phyloP scores from a whole-genome alignment of 2,797 vertebrate genomes.

The Anomalospiza imberbis region DNA sequence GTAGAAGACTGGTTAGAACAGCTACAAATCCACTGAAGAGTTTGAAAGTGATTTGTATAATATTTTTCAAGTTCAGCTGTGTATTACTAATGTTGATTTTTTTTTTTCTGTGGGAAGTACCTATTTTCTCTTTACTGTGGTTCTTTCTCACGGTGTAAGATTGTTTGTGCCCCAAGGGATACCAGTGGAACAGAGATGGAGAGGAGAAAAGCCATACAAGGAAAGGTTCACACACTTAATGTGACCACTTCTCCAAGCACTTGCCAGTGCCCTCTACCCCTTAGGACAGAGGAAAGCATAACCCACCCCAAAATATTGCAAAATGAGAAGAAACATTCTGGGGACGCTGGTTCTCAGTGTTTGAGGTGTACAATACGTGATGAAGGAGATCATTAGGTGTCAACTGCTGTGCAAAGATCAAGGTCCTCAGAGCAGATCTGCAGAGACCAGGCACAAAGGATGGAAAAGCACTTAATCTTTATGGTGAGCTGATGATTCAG shows the following conservation, averaged over 20 bases:
- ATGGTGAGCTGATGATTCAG: not conserved
- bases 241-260: not conserved
- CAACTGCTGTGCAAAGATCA: not conserved
- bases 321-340: not conserved
- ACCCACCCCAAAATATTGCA: not conserved
- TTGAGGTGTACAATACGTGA: not conserved
- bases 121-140: not conserved
- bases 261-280: not conserved
- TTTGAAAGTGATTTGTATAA: not conserved
- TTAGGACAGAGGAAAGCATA: not conserved
- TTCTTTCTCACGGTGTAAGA: not conserved
- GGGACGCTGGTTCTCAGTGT: not conserved
- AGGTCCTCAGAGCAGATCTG: not conserved
- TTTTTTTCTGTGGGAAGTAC: not conserved
- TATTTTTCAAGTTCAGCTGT: not conserved
- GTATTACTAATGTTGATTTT: not conserved
- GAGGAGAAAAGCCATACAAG: not conserved
- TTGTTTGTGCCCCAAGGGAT: not conserved
- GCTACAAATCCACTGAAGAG: not conserved
- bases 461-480: not conserved
- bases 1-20: conserved; percentile 9
- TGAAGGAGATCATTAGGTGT: not conserved
- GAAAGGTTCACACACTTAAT: not conserved
- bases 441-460: not conserved
- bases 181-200: not conserved